phyloP scores from a whole-genome alignment of 2,888 invertebrate species.

The Pachydiplax longipennis region DNA sequence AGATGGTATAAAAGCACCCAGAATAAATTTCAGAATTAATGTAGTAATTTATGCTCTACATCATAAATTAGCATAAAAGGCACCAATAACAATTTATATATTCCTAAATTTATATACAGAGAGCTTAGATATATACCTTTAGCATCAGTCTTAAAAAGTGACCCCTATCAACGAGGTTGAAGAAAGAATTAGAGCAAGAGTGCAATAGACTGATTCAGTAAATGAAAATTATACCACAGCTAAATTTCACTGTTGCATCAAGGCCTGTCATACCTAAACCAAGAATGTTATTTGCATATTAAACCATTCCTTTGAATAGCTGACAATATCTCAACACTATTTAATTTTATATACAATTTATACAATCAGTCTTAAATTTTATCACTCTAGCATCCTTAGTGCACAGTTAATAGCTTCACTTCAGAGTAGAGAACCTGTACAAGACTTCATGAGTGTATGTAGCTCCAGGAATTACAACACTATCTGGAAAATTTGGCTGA shows the following conservation, averaged over 20 bases:
- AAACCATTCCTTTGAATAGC: neutral
- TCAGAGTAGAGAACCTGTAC: conserved; percentile 58
- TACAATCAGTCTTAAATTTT: conserved; percentile 12
- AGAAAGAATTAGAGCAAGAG: neutral
- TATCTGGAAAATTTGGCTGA: conserved; percentile 77
- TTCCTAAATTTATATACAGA: conserved; percentile 4
- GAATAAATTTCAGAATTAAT: neutral
- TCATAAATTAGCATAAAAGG: neutral
- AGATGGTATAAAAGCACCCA: neutral
- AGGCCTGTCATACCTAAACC: neutral
- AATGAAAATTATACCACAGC: neutral
- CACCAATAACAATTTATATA: conserved; percentile 22
- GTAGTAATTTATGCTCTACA: neutral
- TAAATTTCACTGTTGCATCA: neutral
- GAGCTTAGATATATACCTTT: neutral
- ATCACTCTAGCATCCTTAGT: neutral
- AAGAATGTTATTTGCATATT: neutral
- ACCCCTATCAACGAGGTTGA: neutral
- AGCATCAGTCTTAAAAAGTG: conserved; percentile 18
- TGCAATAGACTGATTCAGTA: conserved; percentile 15
- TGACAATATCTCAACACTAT: neutral
- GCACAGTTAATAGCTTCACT: neutral
- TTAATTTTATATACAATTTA: neutral
- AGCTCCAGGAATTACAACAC: conserved; percentile 75
- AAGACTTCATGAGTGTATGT: conserved; percentile 74